Evolutionary conservation across 2,888 invertebrate genomes (phyloP).

Genomic region (Cremastinae sp.): DNA sequence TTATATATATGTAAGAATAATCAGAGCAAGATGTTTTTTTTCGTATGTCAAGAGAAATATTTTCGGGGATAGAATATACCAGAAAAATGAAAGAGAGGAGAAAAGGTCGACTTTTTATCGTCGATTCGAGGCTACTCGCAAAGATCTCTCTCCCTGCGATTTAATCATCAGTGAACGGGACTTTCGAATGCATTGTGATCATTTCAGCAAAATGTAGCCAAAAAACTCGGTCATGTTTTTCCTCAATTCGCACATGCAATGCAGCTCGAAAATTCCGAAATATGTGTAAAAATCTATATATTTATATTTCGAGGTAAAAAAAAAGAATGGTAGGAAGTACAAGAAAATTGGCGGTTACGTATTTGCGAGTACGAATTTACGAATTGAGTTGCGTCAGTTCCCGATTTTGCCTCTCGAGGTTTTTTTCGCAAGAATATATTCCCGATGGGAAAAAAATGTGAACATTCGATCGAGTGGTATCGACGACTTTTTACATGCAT

Average conservation of each 20-base stretch:
- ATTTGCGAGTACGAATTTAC: not conserved
- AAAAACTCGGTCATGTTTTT: conserved; percentile 10
- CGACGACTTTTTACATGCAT: conserved; percentile 72
- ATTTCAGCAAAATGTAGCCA: conserved; percentile 20
- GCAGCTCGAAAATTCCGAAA: not conserved
- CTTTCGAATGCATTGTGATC: conserved; percentile 4
- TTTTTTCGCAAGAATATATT: conserved; percentile 13
- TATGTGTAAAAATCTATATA: too few species aligned
- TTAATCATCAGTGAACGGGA: conserved; percentile 10
- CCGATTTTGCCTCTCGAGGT: conserved; percentile 11
- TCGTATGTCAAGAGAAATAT: conserved; percentile 2
- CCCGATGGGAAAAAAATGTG: not conserved
- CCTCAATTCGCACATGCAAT: too few species aligned
- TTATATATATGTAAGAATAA: conserved; percentile 23
- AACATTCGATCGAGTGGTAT: conserved; percentile 64
- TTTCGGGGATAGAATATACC: not conserved
- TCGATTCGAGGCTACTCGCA: conserved; percentile 21
- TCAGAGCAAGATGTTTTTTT: conserved; percentile 15
- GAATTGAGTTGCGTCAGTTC: too few species aligned
- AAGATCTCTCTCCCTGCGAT: not conserved
- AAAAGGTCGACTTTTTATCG: conserved; percentile 21
- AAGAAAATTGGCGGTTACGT: not conserved
- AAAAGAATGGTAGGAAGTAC: not conserved
- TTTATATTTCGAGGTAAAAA: not conserved
- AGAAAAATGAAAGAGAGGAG: not conserved